These are phyloP conservation scores for Stigmatopora nigra DNA, from an alignment of 2,113 vertebrate species.

Conservation along the genomic window DNA sequence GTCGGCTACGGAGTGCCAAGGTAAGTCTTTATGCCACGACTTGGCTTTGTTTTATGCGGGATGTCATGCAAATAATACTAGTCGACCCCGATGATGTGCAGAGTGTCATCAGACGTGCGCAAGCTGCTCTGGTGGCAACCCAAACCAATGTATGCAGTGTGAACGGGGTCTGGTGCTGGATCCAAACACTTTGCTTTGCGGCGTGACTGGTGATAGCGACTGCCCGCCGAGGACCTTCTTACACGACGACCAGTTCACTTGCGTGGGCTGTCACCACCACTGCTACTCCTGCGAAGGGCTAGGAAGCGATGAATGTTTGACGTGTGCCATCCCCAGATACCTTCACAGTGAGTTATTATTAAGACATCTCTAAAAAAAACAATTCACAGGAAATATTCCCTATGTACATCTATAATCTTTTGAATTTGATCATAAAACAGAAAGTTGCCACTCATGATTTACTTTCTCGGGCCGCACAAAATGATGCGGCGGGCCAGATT, in stretches of 20 bases:
- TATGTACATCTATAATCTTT: too few species aligned
- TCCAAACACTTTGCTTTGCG: conserved; percentile 66
- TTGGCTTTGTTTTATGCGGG: neutral
- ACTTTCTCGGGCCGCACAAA: too few species aligned
- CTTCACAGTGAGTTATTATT: conserved; percentile 59
- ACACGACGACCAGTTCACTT: conserved; percentile 70
- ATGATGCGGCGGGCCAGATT: too few species aligned
- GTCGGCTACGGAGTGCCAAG: conserved; percentile 68
- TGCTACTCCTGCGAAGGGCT: conserved; percentile 67
- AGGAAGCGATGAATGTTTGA: conserved; percentile 54
- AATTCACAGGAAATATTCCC: too few species aligned
- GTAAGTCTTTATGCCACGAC: conserved; percentile 37
- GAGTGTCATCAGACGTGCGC: conserved; percentile 73
- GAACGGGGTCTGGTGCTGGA: conserved; percentile 64
- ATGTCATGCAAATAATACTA: neutral
- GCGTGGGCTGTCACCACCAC: conserved; percentile 61
- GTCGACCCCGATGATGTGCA: conserved; percentile 21
- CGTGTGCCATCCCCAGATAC: conserved; percentile 58
- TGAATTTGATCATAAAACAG: too few species aligned
- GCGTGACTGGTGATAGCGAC: conserved; percentile 65
- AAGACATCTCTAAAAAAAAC: too few species aligned
- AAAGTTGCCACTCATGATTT: too few species aligned
- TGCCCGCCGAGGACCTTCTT: conserved; percentile 66
- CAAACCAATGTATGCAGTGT: conserved; percentile 70
- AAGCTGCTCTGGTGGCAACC: conserved; percentile 60